Conservation (phyloP, 2,797 vertebrate genomes). For the Chanos chanos region DNA sequence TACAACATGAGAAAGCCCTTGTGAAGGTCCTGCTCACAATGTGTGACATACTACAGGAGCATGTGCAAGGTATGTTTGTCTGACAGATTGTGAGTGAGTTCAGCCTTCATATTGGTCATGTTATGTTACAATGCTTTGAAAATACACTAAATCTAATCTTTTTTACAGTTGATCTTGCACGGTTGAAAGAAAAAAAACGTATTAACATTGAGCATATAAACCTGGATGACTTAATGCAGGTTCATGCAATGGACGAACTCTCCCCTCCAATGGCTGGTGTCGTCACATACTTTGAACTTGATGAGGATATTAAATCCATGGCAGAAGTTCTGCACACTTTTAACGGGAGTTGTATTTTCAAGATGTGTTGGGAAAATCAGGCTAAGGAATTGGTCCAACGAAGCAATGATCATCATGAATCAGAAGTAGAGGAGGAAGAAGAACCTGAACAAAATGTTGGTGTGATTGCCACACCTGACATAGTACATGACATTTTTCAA, state of each 20-base stretch:
- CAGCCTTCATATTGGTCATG: not conserved
- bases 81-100: constrained; percentile 23
- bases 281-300: constrained; percentile 72
- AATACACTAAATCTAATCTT: not conserved
- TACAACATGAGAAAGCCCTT: constrained; percentile 66
- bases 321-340: constrained; percentile 56
- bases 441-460: not conserved
- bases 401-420: accelerated
- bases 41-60: constrained; percentile 68
- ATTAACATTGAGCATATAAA: constrained; percentile 59
- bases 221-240: constrained; percentile 62
- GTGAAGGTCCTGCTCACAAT: constrained; percentile 75
- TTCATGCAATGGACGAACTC: constrained; percentile 45
- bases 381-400: constrained; percentile 35
- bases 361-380: constrained; percentile 72
- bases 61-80: constrained; percentile 71
- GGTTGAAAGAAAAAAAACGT: constrained; percentile 49
- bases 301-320: constrained; percentile 58
- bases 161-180: constrained; percentile 66
- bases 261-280: constrained; percentile 19
- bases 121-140: too few species aligned
- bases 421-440: not conserved
- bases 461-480: constrained; percentile 38
- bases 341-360: constrained; percentile 76
- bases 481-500: constrained; percentile 53